These are phyloP conservation scores for Mesochorus sp. DNA, from an alignment of 2,888 invertebrate genomes.

Conservation along the genomic window DNA sequence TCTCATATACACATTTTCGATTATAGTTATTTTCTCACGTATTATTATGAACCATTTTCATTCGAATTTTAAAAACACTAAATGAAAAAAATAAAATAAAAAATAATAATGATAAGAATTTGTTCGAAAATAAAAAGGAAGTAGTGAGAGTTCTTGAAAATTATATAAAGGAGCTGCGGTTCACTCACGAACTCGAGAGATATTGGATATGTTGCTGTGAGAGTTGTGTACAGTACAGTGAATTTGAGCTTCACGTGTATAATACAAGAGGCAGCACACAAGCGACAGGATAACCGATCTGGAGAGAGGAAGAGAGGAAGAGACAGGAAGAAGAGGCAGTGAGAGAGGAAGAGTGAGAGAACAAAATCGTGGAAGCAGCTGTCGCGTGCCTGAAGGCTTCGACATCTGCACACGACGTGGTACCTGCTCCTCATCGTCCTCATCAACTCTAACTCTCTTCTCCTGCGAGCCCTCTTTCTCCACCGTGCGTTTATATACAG, in stretches of 20 bases:
- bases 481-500: too few species aligned
- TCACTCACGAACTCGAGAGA: conserved; percentile 6
- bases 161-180: background rate
- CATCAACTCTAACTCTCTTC: conserved; percentile 33
- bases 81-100: too few species aligned
- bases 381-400: conserved; percentile 56
- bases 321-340: too few species aligned
- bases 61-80: too few species aligned
- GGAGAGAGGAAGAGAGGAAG: conserved; percentile 1
- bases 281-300: conserved; percentile 10
- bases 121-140: background rate
- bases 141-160: conserved; percentile 39
- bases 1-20: too few species aligned
- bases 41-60: too few species aligned
- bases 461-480: background rate
- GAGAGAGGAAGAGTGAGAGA: background rate
- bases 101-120: background rate
- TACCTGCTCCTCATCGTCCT: conserved; percentile 48
- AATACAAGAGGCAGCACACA: background rate
- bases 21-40: too few species aligned
- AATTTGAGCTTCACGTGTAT: conserved; percentile 2
- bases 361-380: conserved; percentile 51
- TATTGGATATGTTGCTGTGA: conserved; percentile 30
- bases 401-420: conserved; percentile 56
- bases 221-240: conserved; percentile 1